Evolutionary conservation across 2,888 invertebrate genomes (phyloP), one percentile per base, ranked within the genome.

Genomic region (Tortricodes alternella): DNA sequence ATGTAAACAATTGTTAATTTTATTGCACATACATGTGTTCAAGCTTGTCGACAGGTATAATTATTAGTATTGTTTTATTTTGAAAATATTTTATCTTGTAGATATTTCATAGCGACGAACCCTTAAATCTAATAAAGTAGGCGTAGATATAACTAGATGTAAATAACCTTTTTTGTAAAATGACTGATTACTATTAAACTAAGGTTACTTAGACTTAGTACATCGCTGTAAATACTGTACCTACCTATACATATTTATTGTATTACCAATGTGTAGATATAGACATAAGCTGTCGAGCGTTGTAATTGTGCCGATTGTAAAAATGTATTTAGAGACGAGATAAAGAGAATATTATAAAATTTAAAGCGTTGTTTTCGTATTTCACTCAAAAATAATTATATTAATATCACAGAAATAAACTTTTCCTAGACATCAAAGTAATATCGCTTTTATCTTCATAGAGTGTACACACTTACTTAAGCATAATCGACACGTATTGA

Each of bases 1-100:
- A 35, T 37, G 43, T 73, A 77, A 72, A 71, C 69, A 68, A 66
- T 71, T 80, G 76, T 80, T 83, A 78, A 75, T 79, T 81, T 83
- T 78, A 83, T 81, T 80, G 81, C 76, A 74, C 66, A 80, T 80
- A 74, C 66, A 80, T 80, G 80, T 85, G 86, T 89, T 87, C 86
- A 85, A 73, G 85, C 84, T 85, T 83, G 65, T 74, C 65, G 65
- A 68, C 67, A 66, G 72, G 65, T 66, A 70, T 69, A 63, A 68
- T 65, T 69, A 66, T 68, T 65, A 65, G 68, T 64, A 63, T 65
- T 61, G 49, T 62, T 60, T 59, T 57, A 55, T 60, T 60, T 55
- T 59, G 55, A 60, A 61, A 63, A 63, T 62, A 68, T 64, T 60
- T 60, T 62, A 61, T 64, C 61, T 65, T 65, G 60, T 64, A 68